Conservation (phyloP, 2,113 vertebrate species). For the Neogale vison region DNA sequence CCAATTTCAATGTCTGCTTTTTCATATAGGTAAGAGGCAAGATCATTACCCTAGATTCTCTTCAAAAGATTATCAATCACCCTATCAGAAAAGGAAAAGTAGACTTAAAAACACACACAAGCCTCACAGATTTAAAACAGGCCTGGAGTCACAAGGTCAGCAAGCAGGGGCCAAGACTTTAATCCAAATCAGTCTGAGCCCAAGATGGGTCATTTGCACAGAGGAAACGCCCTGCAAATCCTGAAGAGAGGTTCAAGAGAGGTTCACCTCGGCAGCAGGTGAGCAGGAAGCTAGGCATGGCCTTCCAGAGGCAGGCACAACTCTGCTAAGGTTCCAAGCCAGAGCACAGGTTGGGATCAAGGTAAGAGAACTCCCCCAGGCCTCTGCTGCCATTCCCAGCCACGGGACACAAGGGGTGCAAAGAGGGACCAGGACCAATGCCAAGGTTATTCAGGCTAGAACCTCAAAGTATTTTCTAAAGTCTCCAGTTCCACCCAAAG, state of each 20-base stretch:
- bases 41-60: background rate
- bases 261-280: background rate
- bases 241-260: background rate
- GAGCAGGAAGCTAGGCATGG: background rate
- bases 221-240: background rate
- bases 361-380: background rate
- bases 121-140: background rate
- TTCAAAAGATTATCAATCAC: background rate
- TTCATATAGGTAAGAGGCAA: background rate
- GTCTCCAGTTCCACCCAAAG: background rate
- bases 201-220: background rate
- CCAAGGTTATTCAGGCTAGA: background rate
- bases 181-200: background rate
- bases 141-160: background rate
- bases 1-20: background rate
- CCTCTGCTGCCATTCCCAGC: background rate
- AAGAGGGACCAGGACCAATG: background rate
- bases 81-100: background rate
- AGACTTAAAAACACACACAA: slow-evolving; percentile 53
- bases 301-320: background rate
- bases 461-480: background rate
- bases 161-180: background rate
- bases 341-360: fast-evolving
- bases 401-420: fast-evolving
- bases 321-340: background rate